Evolutionary conservation across 2,888 invertebrate species (phyloP).

Genomic region (Drosophila robusta): DNA sequence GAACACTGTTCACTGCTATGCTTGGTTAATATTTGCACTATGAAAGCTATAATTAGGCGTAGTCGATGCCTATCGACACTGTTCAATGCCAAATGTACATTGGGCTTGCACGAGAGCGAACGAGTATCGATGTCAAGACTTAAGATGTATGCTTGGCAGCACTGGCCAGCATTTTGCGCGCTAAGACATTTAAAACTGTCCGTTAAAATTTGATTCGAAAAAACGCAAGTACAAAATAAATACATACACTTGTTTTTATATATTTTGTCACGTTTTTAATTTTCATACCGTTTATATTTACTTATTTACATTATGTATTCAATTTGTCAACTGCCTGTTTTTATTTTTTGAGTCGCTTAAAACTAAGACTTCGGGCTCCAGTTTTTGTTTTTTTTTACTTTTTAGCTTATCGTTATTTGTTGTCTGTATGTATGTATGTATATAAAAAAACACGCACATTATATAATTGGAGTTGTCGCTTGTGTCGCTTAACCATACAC

Average conservation of each 20-base stretch:
- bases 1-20: no score
- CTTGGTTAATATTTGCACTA: no score
- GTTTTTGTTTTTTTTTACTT: conserved; percentile 25
- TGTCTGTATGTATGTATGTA: conserved; percentile 36
- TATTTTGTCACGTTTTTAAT: conserved; percentile 59
- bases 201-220: neutral
- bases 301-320: conserved; percentile 77
- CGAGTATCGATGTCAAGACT: no score
- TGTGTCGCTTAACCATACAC: conserved; percentile 31
- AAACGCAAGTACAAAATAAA: neutral
- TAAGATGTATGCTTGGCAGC: neutral
- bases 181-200: neutral
- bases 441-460: conserved; percentile 42
- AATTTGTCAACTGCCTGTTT: conserved; percentile 44
- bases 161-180: neutral
- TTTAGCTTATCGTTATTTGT: conserved; percentile 27
- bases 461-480: conserved; percentile 37
- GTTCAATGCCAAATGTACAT: no score
- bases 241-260: conserved; percentile 1
- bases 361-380: conserved; percentile 48
- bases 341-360: conserved; percentile 42
- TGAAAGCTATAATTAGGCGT: no score
- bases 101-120: neutral
- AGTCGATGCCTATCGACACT: no score
- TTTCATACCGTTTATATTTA: conserved; percentile 80